Base-by-base conservation (phyloP, 2,797 vertebrate genomes). In the Bucorvus abyssinicus region DNA sequence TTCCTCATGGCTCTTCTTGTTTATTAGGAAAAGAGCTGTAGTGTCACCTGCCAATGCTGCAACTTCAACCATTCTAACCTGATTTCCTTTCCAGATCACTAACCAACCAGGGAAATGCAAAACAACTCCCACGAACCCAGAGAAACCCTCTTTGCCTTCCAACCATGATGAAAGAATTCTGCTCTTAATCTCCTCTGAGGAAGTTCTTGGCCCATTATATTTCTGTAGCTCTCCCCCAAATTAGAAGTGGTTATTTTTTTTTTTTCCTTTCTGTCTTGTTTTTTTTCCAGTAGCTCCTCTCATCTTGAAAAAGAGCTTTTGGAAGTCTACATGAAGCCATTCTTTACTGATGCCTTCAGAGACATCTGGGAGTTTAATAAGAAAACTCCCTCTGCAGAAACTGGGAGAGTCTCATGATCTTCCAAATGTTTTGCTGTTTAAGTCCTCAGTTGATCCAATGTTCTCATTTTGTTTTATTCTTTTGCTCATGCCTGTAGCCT, bases 381-480 rank as follows among this genome's bases (percentile, higher is more conserved):
- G 70, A 87, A 85, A 73, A 3, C 2, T 89, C 40, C 59, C 67
- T 87, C 29, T 93, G 67, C 67, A 82, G 59, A 87, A 91, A 82
- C 5, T 70, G 44, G 57, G 36, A 90, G 61, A 59, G 20, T 89
- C 71, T 92, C 68, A 91, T 26, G 44, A 80, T 84, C 44, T 94
- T 93, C 77, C 88, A 94, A 84, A 82, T 45, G 60, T 84, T 95
- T 93, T 94, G 63, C 78, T 74, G 49, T 56, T 82, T 45, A 95
- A 94, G 87, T 83, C 90, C 94, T 96, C 92, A 87, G 70, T 70
- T 95, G 83, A 94, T 88, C 88, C 75, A 92, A 80, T 90, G 81
- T 87, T 92, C 90, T 93, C 44, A 89, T 92, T 87, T 87, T 82
- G 44, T 87, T 94, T 86, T 87, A 89, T 90, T 94, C 84, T 96